phyloP scores from a whole-genome alignment of 2,797 vertebrate genomes.

The Choloepus didactylus region DNA sequence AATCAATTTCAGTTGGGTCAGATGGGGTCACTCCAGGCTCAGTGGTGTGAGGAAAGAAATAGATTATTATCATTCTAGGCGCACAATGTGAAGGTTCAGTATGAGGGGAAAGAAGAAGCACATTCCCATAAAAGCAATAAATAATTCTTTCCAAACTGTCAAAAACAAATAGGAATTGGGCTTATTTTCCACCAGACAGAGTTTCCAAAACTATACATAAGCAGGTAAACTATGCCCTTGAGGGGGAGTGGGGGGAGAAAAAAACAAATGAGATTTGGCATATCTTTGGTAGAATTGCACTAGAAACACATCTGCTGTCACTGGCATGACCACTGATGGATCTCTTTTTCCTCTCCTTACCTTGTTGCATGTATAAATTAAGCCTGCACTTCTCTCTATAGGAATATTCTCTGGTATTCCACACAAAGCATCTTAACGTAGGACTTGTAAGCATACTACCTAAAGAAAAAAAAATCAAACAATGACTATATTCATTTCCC shows the following conservation, averaged over 20 bases:
- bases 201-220: neutral
- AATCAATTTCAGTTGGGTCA: constrained; percentile 97
- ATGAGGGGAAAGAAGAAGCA: constrained; percentile 35
- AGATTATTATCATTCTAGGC: constrained; percentile 93
- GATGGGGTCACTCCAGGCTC: constrained; percentile 91
- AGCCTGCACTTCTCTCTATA: neutral
- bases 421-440: neutral
- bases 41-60: constrained; percentile 90
- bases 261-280: neutral
- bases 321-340: constrained; percentile 1
- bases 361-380: constrained; percentile 69
- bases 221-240: neutral
- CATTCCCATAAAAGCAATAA: constrained; percentile 74
- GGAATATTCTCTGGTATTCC: neutral
- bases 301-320: neutral
- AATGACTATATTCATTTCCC: accelerated
- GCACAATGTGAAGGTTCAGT: constrained; percentile 85
- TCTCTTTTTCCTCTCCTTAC: constrained; percentile 55
- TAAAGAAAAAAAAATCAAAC: neutral
- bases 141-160: constrained; percentile 72
- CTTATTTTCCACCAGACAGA: constrained; percentile 52
- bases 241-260: neutral
- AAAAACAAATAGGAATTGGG: constrained; percentile 43
- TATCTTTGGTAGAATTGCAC: neutral
- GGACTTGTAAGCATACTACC: constrained; percentile 16